phyloP scores from a whole-genome alignment of 2,113 vertebrate genomes.

The Galbula dea region DNA sequence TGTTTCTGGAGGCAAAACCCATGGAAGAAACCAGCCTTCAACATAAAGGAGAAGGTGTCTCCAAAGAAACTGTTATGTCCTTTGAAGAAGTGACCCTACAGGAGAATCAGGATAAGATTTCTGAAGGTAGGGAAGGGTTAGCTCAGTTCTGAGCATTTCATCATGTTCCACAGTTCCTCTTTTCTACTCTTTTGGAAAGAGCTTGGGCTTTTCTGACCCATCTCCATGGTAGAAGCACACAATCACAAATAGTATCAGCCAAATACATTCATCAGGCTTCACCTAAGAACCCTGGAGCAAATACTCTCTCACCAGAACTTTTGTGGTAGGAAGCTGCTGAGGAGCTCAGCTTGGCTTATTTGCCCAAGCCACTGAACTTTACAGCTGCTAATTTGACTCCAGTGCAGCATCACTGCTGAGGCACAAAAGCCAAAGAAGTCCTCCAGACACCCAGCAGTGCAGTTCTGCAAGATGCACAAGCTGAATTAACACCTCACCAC shows the following conservation, averaged over 20 bases:
- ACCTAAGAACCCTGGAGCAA: background rate
- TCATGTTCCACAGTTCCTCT: background rate
- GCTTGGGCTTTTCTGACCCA: background rate
- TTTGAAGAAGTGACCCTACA: background rate
- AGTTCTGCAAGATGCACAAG: background rate
- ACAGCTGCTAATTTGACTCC: background rate
- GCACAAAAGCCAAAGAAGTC: background rate
- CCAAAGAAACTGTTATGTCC: accelerated
- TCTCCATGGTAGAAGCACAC: background rate
- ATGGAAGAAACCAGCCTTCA: background rate
- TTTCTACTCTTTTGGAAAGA: background rate
- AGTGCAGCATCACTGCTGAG: background rate
- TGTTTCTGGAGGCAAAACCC: background rate
- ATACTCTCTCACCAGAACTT: background rate
- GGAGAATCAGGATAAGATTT: background rate
- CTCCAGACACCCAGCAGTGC: background rate
- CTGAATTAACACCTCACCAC: background rate
- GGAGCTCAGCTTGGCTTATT: background rate
- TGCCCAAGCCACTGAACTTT: background rate
- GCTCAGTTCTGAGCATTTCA: background rate
- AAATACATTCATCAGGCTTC: background rate
- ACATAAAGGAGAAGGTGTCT: accelerated
- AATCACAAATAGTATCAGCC: background rate
- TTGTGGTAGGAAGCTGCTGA: background rate
- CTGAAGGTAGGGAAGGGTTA: background rate